Conservation (phyloP, 1,140 invertebrate genomes). For the Zaprionus gabonicus region DNA sequence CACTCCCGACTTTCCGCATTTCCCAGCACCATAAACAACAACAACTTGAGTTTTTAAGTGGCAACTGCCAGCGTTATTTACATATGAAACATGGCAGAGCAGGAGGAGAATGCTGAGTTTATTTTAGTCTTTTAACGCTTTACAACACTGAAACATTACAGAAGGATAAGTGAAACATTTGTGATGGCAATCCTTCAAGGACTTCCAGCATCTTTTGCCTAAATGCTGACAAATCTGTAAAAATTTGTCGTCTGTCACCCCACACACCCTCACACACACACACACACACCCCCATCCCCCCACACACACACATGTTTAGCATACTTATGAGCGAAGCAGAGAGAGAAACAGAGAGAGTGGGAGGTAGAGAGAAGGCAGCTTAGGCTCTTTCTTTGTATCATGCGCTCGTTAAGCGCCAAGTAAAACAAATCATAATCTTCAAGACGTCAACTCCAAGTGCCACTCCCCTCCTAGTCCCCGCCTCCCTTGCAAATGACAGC, state of each 20-base stretch:
- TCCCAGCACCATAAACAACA: conserved; percentile 54
- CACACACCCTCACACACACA: background rate
- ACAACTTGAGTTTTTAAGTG: conserved; percentile 63
- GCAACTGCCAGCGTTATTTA: conserved; percentile 21
- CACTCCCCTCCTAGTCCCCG: background rate
- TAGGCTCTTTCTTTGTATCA: conserved; percentile 59
- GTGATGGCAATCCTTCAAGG: background rate
- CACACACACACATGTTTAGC: conserved; percentile 60
- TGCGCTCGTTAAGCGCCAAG: conserved; percentile 73
- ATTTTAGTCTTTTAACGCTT: background rate
- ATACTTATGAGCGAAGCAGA: conserved; percentile 51
- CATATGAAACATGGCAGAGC: conserved; percentile 4
- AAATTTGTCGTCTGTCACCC: conserved; percentile 71
- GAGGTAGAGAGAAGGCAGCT: background rate
- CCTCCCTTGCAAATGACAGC: conserved; percentile 48
- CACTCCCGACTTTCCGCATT: background rate
- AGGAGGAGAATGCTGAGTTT: background rate
- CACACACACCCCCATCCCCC: background rate
- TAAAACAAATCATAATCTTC: conserved; percentile 82
- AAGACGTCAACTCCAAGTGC: conserved; percentile 58
- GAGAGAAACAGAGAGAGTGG: no score
- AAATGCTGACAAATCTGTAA: conserved; percentile 80
- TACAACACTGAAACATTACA: conserved; percentile 13
- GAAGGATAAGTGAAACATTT: conserved; percentile 31
- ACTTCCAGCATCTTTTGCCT: conserved; percentile 9